These are phyloP conservation scores for Ceratotherium simum DNA, from an alignment of 2,113 vertebrate genomes.

Conservation along the genomic window DNA sequence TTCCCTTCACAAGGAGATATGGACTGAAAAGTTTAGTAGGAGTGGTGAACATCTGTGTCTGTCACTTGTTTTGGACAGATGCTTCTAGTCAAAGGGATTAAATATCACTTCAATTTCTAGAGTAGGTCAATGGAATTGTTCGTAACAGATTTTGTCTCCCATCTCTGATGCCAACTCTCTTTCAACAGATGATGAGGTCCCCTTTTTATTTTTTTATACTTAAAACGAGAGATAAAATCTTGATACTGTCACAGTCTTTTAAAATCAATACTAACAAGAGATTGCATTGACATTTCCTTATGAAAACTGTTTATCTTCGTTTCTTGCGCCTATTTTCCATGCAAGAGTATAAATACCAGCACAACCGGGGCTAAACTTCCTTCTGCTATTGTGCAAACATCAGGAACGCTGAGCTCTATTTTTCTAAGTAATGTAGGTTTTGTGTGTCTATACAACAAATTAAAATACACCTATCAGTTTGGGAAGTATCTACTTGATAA, in stretches of 20 bases:
- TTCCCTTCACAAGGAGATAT: background rate
- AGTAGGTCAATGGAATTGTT: background rate
- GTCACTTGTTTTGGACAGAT: background rate
- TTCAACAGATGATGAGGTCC: background rate
- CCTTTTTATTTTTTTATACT: background rate
- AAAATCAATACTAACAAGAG: constrained; percentile 52
- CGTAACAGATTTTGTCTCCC: background rate
- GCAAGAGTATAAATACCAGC: constrained; percentile 42
- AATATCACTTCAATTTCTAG: constrained; percentile 23
- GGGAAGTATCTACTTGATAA: background rate
- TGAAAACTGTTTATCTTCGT: constrained; percentile 67
- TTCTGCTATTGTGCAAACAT: background rate
- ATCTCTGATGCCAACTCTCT: background rate
- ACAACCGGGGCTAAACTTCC: background rate
- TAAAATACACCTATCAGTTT: background rate
- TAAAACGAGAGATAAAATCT: background rate
- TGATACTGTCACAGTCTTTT: constrained; percentile 50
- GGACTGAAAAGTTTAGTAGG: background rate
- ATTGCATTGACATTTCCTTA: constrained; percentile 64
- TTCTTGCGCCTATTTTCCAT: constrained; percentile 36
- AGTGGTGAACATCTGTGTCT: background rate
- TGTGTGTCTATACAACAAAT: background rate
- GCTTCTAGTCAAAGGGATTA: background rate
- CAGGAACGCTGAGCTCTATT: background rate
- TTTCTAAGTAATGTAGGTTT: background rate